Base-by-base conservation (phyloP, 1,140 invertebrate genomes). In the Octopus sinensis region DNA sequence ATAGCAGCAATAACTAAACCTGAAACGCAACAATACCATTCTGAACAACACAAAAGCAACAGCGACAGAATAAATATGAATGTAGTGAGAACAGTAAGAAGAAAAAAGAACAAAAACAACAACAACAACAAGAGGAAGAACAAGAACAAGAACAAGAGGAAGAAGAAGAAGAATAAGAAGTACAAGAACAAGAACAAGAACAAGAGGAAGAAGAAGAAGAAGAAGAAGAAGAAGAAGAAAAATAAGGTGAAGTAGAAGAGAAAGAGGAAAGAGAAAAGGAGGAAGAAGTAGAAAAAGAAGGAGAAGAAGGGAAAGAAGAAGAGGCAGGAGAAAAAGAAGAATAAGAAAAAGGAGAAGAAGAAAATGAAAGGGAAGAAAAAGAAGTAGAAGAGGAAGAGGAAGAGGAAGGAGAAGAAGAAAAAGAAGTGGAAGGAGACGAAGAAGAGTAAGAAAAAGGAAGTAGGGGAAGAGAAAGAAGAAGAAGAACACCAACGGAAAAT, bases 101-200 rank as follows among this genome's bases (percentile, higher is more conserved):
- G 56, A 62, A 62, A 17, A 62, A 17, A 62, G 56, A 17, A 62
- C n/a, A n/a, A n/a, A n/a, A n/a, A n/a, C n/a, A n/a, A n/a, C n/a
- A n/a, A n/a, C n/a, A n/a, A n/a, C n/a, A 62, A 62, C 56, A 62
- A 62, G 56, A 62, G 56, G 56, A 62, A 62, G 56, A 62, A 62
- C 17, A 62, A 62, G 56, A 62, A 62, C 56, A 62, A 62, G 17
- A 17, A 62, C 6, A 62, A 62, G 17, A 7, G 17, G 17, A 62
- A 17, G 17, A 62, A 17, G 17, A 62, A 17, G 17, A 62, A 17
- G 17, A 62, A 17, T 7, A 17, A 62, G 56, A 62, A 62, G 56
- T 7, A 62, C 6, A 62, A 62, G 56, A 62, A 62, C 17, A 6
- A 17, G 56, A 62, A 17, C 6, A 62, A 62, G 17, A 62, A 17